A percentile compares a stretch with the other conserved stretches of the same genome.
Evolutionary conservation across 2,113 vertebrate genomes (phyloP).

Genomic region (Sus scrofa): T2T-Sscrofa CM000819.6:85786001-85786500

Average conservation of each 20-base stretch:
- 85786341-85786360: background rate
- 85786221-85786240: background rate
- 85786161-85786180: too few species aligned
- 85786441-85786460: background rate
- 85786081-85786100: too few species aligned
- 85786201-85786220: background rate
- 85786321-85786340: background rate
- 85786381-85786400: background rate
- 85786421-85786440: background rate
- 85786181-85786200: too few species aligned
- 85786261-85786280: background rate
- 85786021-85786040: too few species aligned
- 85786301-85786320: background rate
- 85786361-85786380: slow-evolving; percentile 27
- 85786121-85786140: too few species aligned
- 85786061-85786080: too few species aligned
- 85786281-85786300: slow-evolving; percentile 13
- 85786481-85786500: background rate
- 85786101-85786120: too few species aligned
- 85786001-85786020: background rate
- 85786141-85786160: too few species aligned
- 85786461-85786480: background rate
- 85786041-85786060: too few species aligned
- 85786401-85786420: background rate
- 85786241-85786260: background rate